phyloP scores from a whole-genome alignment of 2,797 vertebrate genomes.

The Sebastes glaucus region DNA sequence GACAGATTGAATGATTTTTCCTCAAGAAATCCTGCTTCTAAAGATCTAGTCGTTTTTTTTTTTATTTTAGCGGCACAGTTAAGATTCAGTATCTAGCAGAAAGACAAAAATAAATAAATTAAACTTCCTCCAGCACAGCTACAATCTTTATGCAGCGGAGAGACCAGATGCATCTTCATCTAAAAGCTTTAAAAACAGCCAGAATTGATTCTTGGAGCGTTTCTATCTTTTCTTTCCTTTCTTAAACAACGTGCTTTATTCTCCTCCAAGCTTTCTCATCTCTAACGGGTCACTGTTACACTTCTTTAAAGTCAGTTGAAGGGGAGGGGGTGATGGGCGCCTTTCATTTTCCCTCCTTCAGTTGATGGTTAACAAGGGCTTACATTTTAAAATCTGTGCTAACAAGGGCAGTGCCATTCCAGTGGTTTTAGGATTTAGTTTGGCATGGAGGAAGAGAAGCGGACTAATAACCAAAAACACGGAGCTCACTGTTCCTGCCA shows the following conservation, averaged over 20 bases:
- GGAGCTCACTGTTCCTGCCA: neutral
- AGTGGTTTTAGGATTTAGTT: neutral
- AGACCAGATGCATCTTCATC: neutral
- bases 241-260: neutral
- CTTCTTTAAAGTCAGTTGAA: neutral
- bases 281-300: neutral
- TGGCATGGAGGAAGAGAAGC: constrained; percentile 8
- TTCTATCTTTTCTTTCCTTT: neutral
- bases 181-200: neutral
- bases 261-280: neutral
- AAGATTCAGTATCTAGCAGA: neutral
- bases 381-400: constrained; percentile 8
- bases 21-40: neutral
- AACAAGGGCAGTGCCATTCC: constrained; percentile 13
- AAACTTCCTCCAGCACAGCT: neutral
- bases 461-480: constrained; percentile 23
- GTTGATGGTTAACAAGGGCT: constrained; percentile 17
- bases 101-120: neutral
- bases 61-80: neutral
- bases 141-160: neutral
- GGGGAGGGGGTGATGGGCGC: accelerated
- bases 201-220: neutral
- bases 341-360: constrained; percentile 10
- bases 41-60: neutral
- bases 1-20: neutral